Evolutionary conservation across 2,888 invertebrate species (phyloP).

Genomic region (Melipona beecheii): DNA sequence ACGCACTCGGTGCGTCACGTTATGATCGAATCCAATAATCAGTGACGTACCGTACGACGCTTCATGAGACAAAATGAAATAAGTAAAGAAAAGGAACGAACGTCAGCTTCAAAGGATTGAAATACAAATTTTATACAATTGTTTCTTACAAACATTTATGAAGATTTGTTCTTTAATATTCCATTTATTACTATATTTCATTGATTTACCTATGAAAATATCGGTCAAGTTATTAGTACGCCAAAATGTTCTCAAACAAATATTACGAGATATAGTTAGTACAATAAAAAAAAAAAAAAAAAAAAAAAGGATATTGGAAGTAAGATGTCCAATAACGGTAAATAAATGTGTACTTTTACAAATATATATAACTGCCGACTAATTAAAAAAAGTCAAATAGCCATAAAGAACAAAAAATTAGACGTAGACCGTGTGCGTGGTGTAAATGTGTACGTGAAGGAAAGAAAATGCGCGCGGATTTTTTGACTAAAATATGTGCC

Average conservation of each 20-base stretch:
- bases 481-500: constrained; percentile 26
- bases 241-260: constrained; percentile 3
- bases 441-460: not conserved
- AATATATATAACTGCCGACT: constrained; percentile 42
- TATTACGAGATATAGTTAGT: constrained; percentile 16
- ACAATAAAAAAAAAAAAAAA: not conserved
- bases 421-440: constrained; percentile 3
- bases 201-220: not conserved
- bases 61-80: too few species aligned
- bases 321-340: constrained; percentile 5
- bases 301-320: constrained; percentile 14
- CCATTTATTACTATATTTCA: not conserved
- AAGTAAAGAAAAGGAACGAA: too few species aligned
- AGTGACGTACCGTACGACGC: too few species aligned
- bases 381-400: constrained; percentile 25
- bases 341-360: constrained; percentile 42
- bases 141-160: not conserved
- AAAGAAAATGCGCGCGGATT: not conserved
- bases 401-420: constrained; percentile 11
- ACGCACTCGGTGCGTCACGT: too few species aligned
- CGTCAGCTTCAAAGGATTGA: not conserved
- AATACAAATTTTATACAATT: not conserved
- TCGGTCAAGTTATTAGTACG: not conserved
- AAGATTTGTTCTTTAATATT: not conserved
- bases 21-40: too few species aligned